Conservation (phyloP, 2,797 vertebrate species). For the Acrossocheilus wenchowensis region DNA sequence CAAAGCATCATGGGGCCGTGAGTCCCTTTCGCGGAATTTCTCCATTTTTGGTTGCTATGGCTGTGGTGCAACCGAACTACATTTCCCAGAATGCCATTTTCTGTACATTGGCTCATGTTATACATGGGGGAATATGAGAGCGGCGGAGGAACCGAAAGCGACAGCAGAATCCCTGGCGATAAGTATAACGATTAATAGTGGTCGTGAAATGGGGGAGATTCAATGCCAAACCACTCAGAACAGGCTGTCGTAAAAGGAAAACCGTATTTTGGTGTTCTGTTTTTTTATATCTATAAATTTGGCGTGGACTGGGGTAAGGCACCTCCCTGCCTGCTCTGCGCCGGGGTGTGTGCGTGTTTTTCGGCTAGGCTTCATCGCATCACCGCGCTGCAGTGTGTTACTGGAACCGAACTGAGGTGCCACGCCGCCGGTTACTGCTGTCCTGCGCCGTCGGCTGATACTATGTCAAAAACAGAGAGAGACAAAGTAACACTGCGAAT, state of each 20-base stretch:
- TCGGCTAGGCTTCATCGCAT: slow-evolving; percentile 63
- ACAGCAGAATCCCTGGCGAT: slow-evolving; percentile 55
- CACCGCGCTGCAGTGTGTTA: slow-evolving; percentile 64
- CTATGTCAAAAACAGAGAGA: slow-evolving; percentile 46
- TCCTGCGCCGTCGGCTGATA: slow-evolving; percentile 40
- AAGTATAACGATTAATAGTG: slow-evolving; percentile 41
- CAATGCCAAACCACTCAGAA: slow-evolving; percentile 35
- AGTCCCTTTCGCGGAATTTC: slow-evolving; percentile 52
- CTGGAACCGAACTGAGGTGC: slow-evolving; percentile 58
- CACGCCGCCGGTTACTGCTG: slow-evolving; percentile 68
- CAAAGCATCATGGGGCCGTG: slow-evolving; percentile 65
- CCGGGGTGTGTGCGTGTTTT: slow-evolving; percentile 63
- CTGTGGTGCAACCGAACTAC: slow-evolving; percentile 50
- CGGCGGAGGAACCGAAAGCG: slow-evolving; percentile 66
- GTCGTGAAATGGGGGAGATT: slow-evolving; percentile 9
- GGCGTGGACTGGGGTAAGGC: slow-evolving; percentile 66
- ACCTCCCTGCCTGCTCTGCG: slow-evolving; percentile 61
- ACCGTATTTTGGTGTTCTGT: slow-evolving; percentile 50
- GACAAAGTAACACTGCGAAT: slow-evolving; percentile 33
- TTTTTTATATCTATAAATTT: slow-evolving; percentile 52
- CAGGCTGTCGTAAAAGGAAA: slow-evolving; percentile 50
- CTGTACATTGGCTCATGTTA: slow-evolving; percentile 73
- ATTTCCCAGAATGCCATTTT: slow-evolving; percentile 69
- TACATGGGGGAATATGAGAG: slow-evolving; percentile 72
- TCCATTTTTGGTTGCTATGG: background rate